Percentiles rank a stretch among this genome's conserved stretches.
Evolutionary conservation across 2,113 vertebrate species (phyloP).

Genomic region (Phalacrocorax aristotelis): DNA sequence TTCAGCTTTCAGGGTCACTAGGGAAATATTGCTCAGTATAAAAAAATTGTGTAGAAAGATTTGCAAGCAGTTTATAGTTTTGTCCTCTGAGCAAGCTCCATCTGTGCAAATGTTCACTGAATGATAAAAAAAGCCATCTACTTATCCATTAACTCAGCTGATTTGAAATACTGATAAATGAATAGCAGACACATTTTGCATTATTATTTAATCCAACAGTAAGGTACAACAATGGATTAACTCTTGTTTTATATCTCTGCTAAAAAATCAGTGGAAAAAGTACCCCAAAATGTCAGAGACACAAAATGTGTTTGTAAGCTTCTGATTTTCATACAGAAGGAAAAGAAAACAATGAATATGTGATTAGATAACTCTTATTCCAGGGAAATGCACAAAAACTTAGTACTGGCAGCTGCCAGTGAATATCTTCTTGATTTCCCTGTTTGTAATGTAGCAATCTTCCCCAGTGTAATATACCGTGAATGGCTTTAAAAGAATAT

Average conservation of each 20-base stretch:
- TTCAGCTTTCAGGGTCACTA: neutral
- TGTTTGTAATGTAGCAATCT: neutral
- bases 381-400: neutral
- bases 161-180: neutral
- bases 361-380: neutral
- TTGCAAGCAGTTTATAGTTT: neutral
- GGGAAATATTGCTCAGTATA: neutral
- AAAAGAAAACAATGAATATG: neutral
- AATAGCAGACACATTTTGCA: neutral
- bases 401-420: neutral
- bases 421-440: neutral
- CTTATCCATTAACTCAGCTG: neutral
- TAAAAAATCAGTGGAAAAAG: neutral
- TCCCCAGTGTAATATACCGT: fast-evolving
- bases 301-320: neutral
- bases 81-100: neutral
- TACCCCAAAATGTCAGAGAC: neutral
- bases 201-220: neutral
- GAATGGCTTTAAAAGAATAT: neutral
- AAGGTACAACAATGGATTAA: neutral
- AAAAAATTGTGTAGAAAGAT: neutral
- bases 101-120: neutral
- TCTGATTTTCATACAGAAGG: neutral
- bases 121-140: neutral
- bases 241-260: neutral